Evolutionary conservation across 1,140 invertebrate species (phyloP), one percentile per base, ranked within the genome.

Genomic region (Pentalonia nigronervosa): DNA sequence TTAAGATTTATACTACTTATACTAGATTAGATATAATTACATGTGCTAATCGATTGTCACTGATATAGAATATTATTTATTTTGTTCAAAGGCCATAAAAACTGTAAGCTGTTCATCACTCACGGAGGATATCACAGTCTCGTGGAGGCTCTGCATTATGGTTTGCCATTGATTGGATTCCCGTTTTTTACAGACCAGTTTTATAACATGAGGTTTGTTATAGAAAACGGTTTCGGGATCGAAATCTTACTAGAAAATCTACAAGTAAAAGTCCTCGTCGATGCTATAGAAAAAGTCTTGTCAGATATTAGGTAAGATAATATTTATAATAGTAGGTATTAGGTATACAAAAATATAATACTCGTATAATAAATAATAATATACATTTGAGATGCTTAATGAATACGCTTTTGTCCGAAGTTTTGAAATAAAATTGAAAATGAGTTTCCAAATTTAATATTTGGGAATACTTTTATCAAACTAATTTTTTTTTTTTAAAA

Each of bases 91-190:
- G 96, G 94, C 23, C 96, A 97, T 95, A 92, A 96, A 95, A 94
- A 96, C 95, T 93, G 96, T 8, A 95, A 95, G 94, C 93, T 96
- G 6, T 97, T 97, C 94, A 96, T 97, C 45, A 96, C 96, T 17
- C 97, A 97, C 94, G 96, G 96, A 60, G 97, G 97, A 6, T 94
- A 96, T 25, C 95, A 96, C 91, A 96, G 96, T 45, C 95, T 96
- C 20, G 96, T 96, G 88, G 96, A 97, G 94, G 96, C 96, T 0
- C 95, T 96, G 21, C 95, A 95, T 93, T 95, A 95, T 93, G 96
- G 95, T n/a, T 95, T 96, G 23, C 96, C 96, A 3, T 94, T 97
- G 4, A 94, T 97, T 11, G 95, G 95, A 21, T 95, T 96, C 47
- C 95, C 95, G 30, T 94, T 95, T 50, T 94, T 94, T 90, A 94